These are phyloP conservation scores for Ptilonorhynchus violaceus DNA, from an alignment of 2,113 vertebrate species.

Conservation along the genomic window DNA sequence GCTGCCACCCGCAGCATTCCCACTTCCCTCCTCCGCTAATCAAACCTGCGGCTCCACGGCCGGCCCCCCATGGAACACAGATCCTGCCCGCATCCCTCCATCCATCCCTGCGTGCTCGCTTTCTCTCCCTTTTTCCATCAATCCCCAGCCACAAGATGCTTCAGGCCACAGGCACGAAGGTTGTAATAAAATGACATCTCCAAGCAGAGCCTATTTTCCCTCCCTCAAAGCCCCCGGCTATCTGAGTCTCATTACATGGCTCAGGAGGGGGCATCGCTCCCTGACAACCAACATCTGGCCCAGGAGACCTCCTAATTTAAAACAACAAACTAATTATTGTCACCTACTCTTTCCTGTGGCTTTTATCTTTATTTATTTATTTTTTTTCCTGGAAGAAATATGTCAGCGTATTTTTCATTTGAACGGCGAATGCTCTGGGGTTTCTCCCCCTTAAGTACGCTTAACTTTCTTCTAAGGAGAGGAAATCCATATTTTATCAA, in stretches of 20 bases:
- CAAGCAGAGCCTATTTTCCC: not conserved
- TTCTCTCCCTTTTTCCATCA: not conserved
- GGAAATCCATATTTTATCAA: conserved; percentile 58
- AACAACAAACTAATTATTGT: conserved; percentile 73
- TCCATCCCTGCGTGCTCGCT: not conserved
- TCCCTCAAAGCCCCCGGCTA: not conserved
- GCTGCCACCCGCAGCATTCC: not conserved
- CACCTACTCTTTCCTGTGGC: conserved; percentile 65
- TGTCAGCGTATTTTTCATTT: conserved; percentile 33
- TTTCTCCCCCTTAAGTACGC: conserved; percentile 18
- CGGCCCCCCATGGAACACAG: conserved; percentile 10
- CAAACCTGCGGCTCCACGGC: conserved; percentile 3
- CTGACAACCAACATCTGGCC: conserved; percentile 73
- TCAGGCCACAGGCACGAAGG: not conserved
- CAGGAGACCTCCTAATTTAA: conserved; percentile 70
- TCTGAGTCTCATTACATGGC: conserved; percentile 68
- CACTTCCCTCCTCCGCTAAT: conserved; percentile 15
- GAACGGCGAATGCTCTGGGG: not conserved
- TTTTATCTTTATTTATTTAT: conserved; percentile 53
- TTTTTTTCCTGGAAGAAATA: conserved; percentile 1
- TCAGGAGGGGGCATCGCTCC: conserved; percentile 66
- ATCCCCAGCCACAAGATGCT: not conserved
- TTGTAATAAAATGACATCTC: not conserved
- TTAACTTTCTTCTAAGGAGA: conserved; percentile 38
- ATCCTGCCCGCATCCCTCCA: not conserved